Percentiles rank a stretch among this genome's conserved stretches.
Conservation (phyloP, 2,888 invertebrate species). For the Epistrophe eligans region DNA sequence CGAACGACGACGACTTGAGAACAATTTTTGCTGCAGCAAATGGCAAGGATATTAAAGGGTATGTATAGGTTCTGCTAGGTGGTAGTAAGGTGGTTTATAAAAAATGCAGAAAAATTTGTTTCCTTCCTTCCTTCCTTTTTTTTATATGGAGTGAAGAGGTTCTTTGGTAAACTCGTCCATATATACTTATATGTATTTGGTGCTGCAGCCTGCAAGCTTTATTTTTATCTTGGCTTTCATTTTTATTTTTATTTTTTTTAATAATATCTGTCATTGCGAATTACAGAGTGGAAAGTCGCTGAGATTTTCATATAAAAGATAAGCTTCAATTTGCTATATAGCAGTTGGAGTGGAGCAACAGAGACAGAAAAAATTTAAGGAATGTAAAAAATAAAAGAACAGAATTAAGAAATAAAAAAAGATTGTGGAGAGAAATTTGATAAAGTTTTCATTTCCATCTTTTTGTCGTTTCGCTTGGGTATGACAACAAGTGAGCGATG, state of each 20-base stretch:
- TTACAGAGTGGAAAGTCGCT: conserved; percentile 65
- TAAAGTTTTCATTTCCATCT: conserved; percentile 70
- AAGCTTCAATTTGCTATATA: conserved; percentile 65
- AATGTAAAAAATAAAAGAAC: background rate
- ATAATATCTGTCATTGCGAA: conserved; percentile 53
- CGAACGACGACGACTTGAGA: conserved; percentile 29
- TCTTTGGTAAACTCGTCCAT: background rate
- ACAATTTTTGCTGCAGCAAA: conserved; percentile 38
- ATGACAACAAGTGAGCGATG: conserved; percentile 70
- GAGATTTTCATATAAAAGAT: conserved; percentile 70
- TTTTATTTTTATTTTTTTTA: conserved; percentile 23
- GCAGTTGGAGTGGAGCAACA: conserved; percentile 15
- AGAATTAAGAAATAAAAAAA: conserved; percentile 23
- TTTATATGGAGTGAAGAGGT: background rate
- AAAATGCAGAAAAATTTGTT: conserved; percentile 60
- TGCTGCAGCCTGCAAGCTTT: conserved; percentile 9
- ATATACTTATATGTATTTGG: background rate
- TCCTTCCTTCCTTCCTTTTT: conserved; percentile 53
- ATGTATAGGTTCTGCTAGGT: conserved; percentile 9
- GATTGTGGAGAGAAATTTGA: conserved; percentile 55
- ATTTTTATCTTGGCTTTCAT: conserved; percentile 36
- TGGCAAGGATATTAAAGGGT: conserved; percentile 37
- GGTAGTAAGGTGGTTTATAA: conserved; percentile 44
- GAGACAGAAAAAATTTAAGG: conserved; percentile 19
- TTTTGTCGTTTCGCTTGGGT: conserved; percentile 48